Conservation (phyloP, 2,888 invertebrate genomes). For the Smittia sp. region DNA sequence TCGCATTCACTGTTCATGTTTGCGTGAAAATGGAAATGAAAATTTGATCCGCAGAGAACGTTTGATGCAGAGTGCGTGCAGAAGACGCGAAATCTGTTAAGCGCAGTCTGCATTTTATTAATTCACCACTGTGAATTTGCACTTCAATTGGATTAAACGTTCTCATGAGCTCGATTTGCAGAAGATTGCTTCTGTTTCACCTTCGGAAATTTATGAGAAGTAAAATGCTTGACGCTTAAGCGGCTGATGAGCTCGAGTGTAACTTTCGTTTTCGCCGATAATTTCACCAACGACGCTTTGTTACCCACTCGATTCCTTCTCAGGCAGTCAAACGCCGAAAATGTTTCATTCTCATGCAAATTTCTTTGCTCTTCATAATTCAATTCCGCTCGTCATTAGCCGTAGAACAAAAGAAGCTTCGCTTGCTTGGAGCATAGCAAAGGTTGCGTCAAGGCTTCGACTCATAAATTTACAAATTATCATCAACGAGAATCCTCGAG, state of each 20-base stretch:
- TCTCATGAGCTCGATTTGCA: not conserved
- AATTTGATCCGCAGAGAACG: slow-evolving; percentile 1
- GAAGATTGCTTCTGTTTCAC: not conserved
- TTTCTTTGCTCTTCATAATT: too few species aligned
- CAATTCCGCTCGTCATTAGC: too few species aligned
- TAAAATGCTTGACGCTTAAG: not conserved
- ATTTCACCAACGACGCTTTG: too few species aligned
- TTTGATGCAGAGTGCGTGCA: not conserved
- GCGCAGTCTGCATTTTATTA: too few species aligned
- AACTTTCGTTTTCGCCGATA: too few species aligned
- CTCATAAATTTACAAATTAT: not conserved
- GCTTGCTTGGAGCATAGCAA: not conserved
- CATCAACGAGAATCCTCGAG: too few species aligned
- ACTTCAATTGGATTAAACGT: not conserved
- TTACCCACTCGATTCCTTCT: too few species aligned
- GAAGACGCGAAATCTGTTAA: too few species aligned
- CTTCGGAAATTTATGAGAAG: not conserved
- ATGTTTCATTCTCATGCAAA: too few species aligned
- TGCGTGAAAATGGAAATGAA: slow-evolving; percentile 11
- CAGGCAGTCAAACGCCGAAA: too few species aligned
- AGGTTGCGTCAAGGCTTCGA: not conserved
- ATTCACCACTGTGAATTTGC: not conserved
- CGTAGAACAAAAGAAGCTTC: not conserved
- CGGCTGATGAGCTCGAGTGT: not conserved
- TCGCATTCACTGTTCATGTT: not conserved